Base-by-base conservation (phyloP, 1,140 invertebrate genomes). In the Cydia splendana region DNA sequence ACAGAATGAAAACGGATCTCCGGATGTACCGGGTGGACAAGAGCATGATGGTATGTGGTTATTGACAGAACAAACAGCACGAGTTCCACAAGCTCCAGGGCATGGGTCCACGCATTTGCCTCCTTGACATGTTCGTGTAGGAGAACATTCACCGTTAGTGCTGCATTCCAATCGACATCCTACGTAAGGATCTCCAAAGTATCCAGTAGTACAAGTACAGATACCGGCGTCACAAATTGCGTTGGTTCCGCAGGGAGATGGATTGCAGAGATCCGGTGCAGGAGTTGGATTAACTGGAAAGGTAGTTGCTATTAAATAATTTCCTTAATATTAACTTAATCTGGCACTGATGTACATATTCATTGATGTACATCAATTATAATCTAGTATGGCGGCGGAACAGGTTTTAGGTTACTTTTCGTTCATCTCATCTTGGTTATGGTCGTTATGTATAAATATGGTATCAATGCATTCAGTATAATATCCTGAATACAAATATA, bases 91-190 rank as follows among this genome's bases (percentile, higher is more conserved):
- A 24, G 95, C 95, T 75, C 95, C 95, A 18, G 93, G 93, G 85
- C 97, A 97, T 20, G 96, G 96, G 88, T 97, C 96, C 42, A 94
- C 88, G 86, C 97, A 97, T 93, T 96, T 96, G 81, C 96, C 95
- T 78, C 94, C 94, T 18, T 97, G 94, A 81, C 97, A 98, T 2
- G 96, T 95, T 82, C 92, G 94, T 75, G 95, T 94, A 53, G 94
- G 93, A 4, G 95, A 88, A 91, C 95, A 96, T 87, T 96, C 95
- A 42, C 93, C 93, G 86, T 95, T 96, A 2, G 95, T 92, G 65
- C 94, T 93, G 87, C 95, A 96, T 93, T 96, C 95, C 65, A 95
- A 94, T 83, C 95, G 90, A 88, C 96, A 96, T 81, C 95, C 96
- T 34, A 94, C 90, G 77, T 95, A 95, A 12, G 95, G 95, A 87